Percentiles rank a stretch among this genome's conserved stretches.
Conservation (phyloP, 2,797 vertebrate genomes). For the Falco novaeseelandiae region DNA sequence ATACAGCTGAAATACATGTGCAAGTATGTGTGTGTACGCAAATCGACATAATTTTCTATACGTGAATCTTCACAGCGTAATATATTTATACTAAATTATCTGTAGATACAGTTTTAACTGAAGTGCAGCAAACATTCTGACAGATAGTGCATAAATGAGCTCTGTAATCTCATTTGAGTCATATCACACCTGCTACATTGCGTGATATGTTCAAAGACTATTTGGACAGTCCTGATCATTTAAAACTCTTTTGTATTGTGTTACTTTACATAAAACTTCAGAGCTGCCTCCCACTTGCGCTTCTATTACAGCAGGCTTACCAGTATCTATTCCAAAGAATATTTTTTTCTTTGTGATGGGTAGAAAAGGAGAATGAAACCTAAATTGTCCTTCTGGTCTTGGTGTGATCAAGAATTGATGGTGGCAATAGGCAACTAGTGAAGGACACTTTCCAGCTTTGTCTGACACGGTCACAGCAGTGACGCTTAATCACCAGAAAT, state of each 20-base stretch:
- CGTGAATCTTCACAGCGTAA: neutral
- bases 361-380: neutral
- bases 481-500: neutral
- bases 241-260: neutral
- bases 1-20: neutral
- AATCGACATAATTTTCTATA: neutral
- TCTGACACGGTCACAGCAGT: neutral
- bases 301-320: neutral
- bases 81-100: neutral
- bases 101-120: neutral
- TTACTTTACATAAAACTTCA: neutral
- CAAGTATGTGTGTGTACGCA: neutral
- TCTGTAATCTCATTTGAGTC: neutral
- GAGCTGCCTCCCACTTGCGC: neutral
- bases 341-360: neutral
- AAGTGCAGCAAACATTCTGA: neutral
- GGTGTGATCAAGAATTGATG: neutral
- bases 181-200: neutral
- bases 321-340: neutral
- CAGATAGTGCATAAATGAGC: neutral
- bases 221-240: neutral
- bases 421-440: neutral
- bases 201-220: neutral
- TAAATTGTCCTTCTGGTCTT: neutral
- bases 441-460: neutral